Conservation (phyloP, 2,888 invertebrate genomes). For the Drosophila cognata region DNA sequence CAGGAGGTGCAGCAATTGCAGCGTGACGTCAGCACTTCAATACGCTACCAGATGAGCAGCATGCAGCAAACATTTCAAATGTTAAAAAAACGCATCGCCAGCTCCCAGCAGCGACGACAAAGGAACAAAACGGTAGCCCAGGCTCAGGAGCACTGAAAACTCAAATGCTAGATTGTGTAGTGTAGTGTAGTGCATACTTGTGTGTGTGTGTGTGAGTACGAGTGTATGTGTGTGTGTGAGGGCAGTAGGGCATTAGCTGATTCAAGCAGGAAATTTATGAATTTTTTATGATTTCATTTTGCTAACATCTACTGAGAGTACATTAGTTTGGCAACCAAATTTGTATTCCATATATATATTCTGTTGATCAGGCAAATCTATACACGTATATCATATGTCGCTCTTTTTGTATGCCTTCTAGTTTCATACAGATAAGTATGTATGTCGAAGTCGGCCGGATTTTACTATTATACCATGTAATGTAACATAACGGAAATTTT, state of each 20-base stretch:
- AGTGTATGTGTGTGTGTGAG: neutral
- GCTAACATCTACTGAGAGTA: neutral
- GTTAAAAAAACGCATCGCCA: conserved; percentile 89
- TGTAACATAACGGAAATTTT: neutral
- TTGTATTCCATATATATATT: neutral
- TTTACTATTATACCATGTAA: neutral
- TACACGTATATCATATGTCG: neutral
- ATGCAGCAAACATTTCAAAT: conserved; percentile 91
- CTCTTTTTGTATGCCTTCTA: neutral
- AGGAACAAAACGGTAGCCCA: conserved; percentile 12
- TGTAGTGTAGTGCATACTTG: neutral
- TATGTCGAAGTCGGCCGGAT: neutral
- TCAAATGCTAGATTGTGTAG: neutral
- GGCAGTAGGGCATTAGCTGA: conserved; percentile 6
- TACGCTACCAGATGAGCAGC: conserved; percentile 88
- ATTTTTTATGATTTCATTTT: conserved; percentile 48
- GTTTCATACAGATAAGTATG: neutral
- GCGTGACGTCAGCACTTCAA: conserved; percentile 90
- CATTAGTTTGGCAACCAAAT: neutral
- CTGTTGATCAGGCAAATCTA: neutral
- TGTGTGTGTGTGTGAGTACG: neutral
- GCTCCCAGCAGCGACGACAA: conserved; percentile 62
- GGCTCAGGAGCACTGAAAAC: conserved; percentile 36
- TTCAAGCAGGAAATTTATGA: conserved; percentile 39
- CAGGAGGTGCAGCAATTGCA: conserved; percentile 92